These are phyloP conservation scores for Hucho hucho DNA, from an alignment of 2,113 vertebrate genomes.

Conservation along the genomic window DNA sequence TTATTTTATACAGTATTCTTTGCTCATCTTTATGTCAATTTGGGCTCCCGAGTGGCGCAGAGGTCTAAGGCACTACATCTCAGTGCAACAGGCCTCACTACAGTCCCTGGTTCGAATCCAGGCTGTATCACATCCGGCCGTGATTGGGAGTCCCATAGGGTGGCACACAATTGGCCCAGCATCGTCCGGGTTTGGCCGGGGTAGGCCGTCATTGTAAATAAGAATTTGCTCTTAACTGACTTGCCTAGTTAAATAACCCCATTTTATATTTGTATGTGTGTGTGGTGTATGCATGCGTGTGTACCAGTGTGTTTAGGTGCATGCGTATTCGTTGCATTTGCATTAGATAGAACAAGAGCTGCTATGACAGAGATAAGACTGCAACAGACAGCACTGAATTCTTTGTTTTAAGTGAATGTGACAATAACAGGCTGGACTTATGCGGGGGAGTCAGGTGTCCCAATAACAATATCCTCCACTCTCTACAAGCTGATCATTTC, in stretches of 20 bases:
- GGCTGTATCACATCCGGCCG: no score
- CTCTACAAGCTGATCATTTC: background rate
- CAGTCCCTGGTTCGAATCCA: no score
- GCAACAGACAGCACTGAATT: background rate
- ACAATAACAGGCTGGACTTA: background rate
- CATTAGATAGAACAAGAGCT: background rate
- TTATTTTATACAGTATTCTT: no score
- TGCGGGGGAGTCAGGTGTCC: slow-evolving; percentile 4
- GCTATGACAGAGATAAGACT: background rate
- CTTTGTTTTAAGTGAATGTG: background rate
- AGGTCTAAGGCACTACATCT: no score
- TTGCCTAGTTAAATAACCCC: background rate
- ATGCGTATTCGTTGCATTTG: background rate
- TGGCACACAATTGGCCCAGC: no score
- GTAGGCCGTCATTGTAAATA: no score
- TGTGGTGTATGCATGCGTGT: background rate
- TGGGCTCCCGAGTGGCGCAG: no score
- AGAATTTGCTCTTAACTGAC: no score
- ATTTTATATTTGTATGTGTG: background rate
- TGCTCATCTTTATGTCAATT: no score
- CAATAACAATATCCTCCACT: background rate
- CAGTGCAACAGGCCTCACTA: no score
- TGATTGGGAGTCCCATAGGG: no score
- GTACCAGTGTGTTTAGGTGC: background rate
- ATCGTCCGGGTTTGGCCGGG: no score